Percentiles rank a stretch among this genome's conserved stretches.
phyloP scores from a whole-genome alignment of 2,113 vertebrate genomes.

The Erinaceus europaeus region DNA sequence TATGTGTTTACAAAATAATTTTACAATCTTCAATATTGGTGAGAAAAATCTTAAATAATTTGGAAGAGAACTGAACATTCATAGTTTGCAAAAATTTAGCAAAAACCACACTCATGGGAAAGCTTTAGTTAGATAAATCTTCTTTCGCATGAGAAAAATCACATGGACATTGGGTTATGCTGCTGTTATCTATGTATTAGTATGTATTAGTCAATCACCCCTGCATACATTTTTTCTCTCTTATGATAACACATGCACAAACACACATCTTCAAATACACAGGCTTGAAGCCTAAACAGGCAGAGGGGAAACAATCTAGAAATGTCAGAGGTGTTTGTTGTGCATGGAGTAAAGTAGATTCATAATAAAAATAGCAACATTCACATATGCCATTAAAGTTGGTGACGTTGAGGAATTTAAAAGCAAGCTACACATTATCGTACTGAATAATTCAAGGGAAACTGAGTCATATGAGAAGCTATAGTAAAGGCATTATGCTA shows the following conservation, averaged over 20 bases:
- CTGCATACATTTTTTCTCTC: no score
- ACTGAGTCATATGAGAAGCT: background rate
- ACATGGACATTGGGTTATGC: no score
- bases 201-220: no score
- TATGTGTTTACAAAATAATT: background rate
- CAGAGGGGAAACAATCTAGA: background rate
- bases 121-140: no score
- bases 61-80: background rate
- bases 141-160: no score
- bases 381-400: background rate
- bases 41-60: no score
- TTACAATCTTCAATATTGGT: no score
- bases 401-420: background rate
- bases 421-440: background rate
- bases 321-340: background rate
- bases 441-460: constrained; percentile 31
- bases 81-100: no score
- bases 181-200: no score
- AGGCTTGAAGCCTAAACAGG: background rate
- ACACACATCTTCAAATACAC: no score
- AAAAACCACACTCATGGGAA: no score
- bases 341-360: background rate
- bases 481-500: background rate
- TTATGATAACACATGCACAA: background rate
- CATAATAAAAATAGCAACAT: background rate